Base-by-base conservation (phyloP, 2,797 vertebrate species). In the Phataginus tetradactyla region DNA sequence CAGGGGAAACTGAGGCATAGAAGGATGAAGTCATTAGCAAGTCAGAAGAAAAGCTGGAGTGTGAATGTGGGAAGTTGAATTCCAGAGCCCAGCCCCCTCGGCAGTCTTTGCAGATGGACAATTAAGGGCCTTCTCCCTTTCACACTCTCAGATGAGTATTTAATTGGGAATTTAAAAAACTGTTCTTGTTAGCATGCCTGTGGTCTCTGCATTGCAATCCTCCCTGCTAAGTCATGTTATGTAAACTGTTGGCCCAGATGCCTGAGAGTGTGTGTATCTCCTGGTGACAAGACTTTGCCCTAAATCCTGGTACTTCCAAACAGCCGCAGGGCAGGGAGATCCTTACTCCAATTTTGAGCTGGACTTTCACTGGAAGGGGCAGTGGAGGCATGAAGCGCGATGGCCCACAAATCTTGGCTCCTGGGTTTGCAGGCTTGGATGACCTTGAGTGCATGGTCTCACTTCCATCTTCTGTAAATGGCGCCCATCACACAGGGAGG, bases 381-480 rank as follows among this genome's bases (percentile, higher is more conserved):
- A 2, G 14, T 4, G 10, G 20, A 69, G 49, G 37, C 83, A 13
- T 0, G 45, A n/a, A 77, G 55, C 61, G 23, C 0, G 0, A 25
- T 4, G 61, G 69, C 17, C 37, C 49, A 9, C 6, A 13, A 15
- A 39, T 63, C 71, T 34, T 21, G 3, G 49, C 25, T 5, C 5
- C 63, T 11, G 55, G 55, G 49, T 64, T 42, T 23, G 68, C 27
- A 4, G 20, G 42, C 45, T 45, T 57, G 53, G 64, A 6, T 1
- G 29, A 18, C 14, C 81, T 12, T 7, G 29, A 57, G 53, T 1
- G 15, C 39, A 6, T 0, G 45, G 87, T 21, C 75, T 68, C 8
- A 0, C 74, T n/a, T 49, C 39, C 4, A 7, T 29, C 34, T 14
- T 49, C 57, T 32, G 23, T 68, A 15, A 20, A 37, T 39, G 1